Evolutionary conservation across 2,113 vertebrate species (phyloP).

Genomic region (Gambusia holbrooki): DNA sequence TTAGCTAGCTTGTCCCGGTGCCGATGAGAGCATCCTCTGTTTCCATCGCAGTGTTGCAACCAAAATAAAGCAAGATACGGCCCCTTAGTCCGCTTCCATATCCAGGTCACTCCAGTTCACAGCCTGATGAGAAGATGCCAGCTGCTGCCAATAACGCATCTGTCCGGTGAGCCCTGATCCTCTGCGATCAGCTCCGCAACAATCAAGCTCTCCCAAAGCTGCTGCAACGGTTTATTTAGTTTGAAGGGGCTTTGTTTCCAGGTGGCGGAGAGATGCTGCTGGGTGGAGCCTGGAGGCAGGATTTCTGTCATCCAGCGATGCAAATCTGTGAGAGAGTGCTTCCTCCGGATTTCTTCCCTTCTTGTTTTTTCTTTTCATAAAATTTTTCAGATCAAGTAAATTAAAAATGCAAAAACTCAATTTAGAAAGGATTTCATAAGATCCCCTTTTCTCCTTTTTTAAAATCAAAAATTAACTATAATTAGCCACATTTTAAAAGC

Average conservation of each 20-base stretch:
- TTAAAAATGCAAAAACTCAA: background rate
- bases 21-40: constrained; percentile 32
- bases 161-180: background rate
- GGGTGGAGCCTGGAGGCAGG: constrained; percentile 47
- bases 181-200: background rate
- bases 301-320: background rate
- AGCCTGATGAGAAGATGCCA: constrained; percentile 15
- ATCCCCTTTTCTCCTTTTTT: background rate
- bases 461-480: background rate
- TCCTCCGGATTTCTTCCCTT: background rate
- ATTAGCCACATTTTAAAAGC: background rate
- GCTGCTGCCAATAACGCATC: constrained; percentile 23
- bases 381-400: background rate
- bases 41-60: constrained; percentile 23
- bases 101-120: constrained; percentile 66
- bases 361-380: background rate
- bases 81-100: constrained; percentile 62
- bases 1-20: constrained; percentile 36
- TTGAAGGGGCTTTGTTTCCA: constrained; percentile 63
- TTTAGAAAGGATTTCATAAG: background rate
- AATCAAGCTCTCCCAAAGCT: background rate
- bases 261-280: constrained; percentile 45
- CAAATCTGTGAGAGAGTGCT: background rate
- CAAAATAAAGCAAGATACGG: constrained; percentile 57
- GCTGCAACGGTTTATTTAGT: constrained; percentile 41